These are phyloP conservation scores for Carcharodon carcharias DNA, from an alignment of 2,797 vertebrate genomes.

Conservation along the genomic window DNA sequence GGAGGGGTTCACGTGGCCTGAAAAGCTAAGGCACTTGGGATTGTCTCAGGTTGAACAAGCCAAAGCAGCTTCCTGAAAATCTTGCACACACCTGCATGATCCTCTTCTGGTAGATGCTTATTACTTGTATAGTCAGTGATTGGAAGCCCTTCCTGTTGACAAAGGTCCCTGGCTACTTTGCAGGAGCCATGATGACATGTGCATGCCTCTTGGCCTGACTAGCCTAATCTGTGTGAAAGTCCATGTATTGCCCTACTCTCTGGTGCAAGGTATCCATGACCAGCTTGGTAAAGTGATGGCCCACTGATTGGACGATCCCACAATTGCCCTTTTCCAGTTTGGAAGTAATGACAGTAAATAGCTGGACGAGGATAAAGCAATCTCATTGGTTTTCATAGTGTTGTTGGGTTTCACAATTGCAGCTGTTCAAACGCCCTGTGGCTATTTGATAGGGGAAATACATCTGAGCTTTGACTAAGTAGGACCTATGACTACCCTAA, in stretches of 20 bases:
- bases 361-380: neutral
- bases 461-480: neutral
- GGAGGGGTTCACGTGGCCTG: neutral
- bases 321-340: neutral
- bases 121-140: neutral
- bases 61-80: neutral
- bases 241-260: too few species aligned
- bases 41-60: neutral
- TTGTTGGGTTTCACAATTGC: neutral
- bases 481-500: neutral
- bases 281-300: too few species aligned
- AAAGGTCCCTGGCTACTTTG: neutral
- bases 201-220: too few species aligned
- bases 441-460: neutral
- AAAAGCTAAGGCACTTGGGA: neutral
- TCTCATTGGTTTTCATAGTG: neutral
- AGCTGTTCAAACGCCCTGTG: neutral
- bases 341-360: neutral
- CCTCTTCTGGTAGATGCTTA: neutral
- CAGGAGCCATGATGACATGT: neutral
- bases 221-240: too few species aligned
- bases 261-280: too few species aligned
- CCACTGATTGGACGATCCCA: too few species aligned
- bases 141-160: neutral
- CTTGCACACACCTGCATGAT: neutral